Base-by-base conservation (phyloP, 2,797 vertebrate genomes). In the Scyliorhinus canicula region DNA sequence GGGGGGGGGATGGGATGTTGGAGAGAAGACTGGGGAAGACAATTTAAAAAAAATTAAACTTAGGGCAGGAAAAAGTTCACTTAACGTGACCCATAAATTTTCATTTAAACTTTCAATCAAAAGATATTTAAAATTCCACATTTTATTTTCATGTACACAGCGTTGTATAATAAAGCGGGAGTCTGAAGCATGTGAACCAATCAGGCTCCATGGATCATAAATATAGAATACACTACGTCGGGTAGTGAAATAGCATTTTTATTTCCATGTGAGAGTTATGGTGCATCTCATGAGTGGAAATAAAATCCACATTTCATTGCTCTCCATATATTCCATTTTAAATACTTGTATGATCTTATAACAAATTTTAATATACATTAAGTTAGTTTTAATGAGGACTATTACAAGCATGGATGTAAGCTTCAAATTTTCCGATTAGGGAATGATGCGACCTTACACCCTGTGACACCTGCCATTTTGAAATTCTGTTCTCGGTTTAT, bases 281-380 rank as follows among this genome's bases (percentile, higher is more conserved):
- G 63, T 91, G 88, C 88, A 65, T 91, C 88, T 91, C 88, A 91
- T 91, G 88, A 91, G n/a, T 91, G 88, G 88, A 91, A 65, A 91
- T 91, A 91, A 91, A 91, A 91, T 91, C 60, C 88, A 91, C 88
- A 91, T 65, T 91, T 91, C 88, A 91, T n/a, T 91, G 88, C 88
- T 91, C 88, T 44, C 88, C 88, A 91, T 91, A 91, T 91, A 91
- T 91, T 44, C 88, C 60, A 26, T 91, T 91, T 91, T 91, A 91
- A 91, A 91, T 44, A 91, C 88, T 65, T 91, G 79, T 82, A 82
- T 82, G 79, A 82, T 82, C 79, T 82, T 47, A 82, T 91, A 63
- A 65, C 88, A 91, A 91, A 91, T 91, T 65, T 91, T 91, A 91
- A 91, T 91, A 65, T 91, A 91, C n/a, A 65, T 91, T 91, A 91